Conservation (phyloP, 2,113 vertebrate genomes). For the Salvelinus alpinus region DNA sequence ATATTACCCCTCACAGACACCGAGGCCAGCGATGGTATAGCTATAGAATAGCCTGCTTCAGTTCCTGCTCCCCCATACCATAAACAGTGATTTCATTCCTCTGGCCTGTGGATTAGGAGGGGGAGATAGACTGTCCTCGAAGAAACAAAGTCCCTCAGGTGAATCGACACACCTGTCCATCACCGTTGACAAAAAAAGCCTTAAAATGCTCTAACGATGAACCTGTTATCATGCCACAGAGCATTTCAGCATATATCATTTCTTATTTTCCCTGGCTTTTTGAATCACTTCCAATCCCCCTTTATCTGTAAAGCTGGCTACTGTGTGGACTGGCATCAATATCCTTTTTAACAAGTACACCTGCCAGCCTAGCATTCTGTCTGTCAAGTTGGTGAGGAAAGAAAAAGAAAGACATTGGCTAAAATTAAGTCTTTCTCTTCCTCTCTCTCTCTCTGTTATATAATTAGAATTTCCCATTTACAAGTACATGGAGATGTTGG, state of each 20-base stretch:
- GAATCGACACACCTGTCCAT: constrained; percentile 38
- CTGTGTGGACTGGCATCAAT: constrained; percentile 22
- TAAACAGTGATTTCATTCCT: constrained; percentile 30
- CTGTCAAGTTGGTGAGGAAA: constrained; percentile 19
- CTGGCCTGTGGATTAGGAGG: constrained; percentile 31
- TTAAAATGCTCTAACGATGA: constrained; percentile 31
- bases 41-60: not conserved
- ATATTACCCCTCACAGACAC: not conserved
- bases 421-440: not conserved
- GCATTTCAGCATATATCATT: constrained; percentile 41
- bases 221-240: constrained; percentile 33
- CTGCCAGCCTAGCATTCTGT: constrained; percentile 11
- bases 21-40: not conserved
- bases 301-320: constrained; percentile 42
- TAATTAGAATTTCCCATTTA: constrained; percentile 4
- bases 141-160: constrained; percentile 35
- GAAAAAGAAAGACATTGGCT: not conserved
- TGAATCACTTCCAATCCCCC: constrained; percentile 28
- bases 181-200: constrained; percentile 25
- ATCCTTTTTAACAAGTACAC: constrained; percentile 22
- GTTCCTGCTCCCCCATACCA: constrained; percentile 9
- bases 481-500: not conserved
- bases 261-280: constrained; percentile 43
- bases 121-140: constrained; percentile 33
- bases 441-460: not conserved